Evolutionary conservation across 2,797 vertebrate species (phyloP), one percentile per base, ranked within the genome.

Genomic region (Phrynocephalus guinanensis): DNA sequence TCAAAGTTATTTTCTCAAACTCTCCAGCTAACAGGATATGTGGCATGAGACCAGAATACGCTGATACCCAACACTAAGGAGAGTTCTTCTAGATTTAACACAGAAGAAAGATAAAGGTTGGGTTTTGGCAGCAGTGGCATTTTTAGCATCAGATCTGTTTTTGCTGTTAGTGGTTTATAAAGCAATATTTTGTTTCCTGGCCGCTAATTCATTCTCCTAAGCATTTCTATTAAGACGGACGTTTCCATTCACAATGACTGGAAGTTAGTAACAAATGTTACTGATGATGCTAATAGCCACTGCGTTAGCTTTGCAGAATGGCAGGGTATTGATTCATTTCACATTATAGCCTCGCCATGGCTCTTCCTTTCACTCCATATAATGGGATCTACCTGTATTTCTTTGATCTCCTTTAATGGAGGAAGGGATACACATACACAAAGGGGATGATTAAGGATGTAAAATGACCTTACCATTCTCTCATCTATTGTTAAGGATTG

Each of bases 241-340:
- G 60, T 83, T 79, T 79, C 76, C 75, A 78, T 82, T 83, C 66
- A 83, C 75, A 85, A 75, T 26, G 67, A 71, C 73, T 77, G 50
- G 86, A 82, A 87, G 38, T 56, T 28, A 82, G 24, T 67, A 82
- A 52, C 44, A 50, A 83, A 48, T 63, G 56, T 76, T 79, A 83
- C 79, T 15, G 76, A 52, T 67, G 11, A 88, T 11, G 68, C 18
- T 83, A 68, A 24, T 30, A 84, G 26, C 33, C 90, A 75, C 2
- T 8, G 8, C 26, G 38, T 82, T 85, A 73, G 2, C 18, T 91
- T 82, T 84, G 3, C 11, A 82, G 50, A 83, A 86, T 80, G 80
- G 70, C 22, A 84, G 81, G 30, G 86, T 6, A 67, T 5, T 15
- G 63, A 22, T 50, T 72, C 71, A 83, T 90, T 92, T 92, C 84